Base-by-base conservation (phyloP, 1,140 invertebrate species). In the Alviniconcha marisindica region DNA sequence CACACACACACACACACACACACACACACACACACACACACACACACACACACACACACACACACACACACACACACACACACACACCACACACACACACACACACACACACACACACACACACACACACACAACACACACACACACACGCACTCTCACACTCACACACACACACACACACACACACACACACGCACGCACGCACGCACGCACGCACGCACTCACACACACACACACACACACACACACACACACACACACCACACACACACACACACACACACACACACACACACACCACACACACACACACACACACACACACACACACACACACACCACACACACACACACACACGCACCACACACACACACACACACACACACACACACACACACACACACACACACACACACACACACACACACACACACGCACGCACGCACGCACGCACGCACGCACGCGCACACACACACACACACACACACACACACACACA, bases 281-380 rank as follows among this genome's bases (percentile, higher is more conserved):
- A 51, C 48, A 51, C 48, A 51, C 48, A 51, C 48, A 51, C 48
- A 51, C 48, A 51, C 48, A 51, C 48, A 51, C 48, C 12, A 12
- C 48, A 51, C 48, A 51, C 48, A 51, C 48, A 51, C 48, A n/a
- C n/a, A n/a, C n/a, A n/a, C n/a, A n/a, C n/a, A n/a, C n/a, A n/a
- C n/a, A n/a, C n/a, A n/a, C n/a, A n/a, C n/a, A n/a, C n/a, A n/a
- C n/a, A n/a, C n/a, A n/a, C n/a, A n/a, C n/a, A n/a, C n/a, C n/a
- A n/a, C n/a, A n/a, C n/a, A n/a, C n/a, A n/a, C n/a, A n/a, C n/a
- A n/a, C n/a, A n/a, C n/a, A n/a, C n/a, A n/a, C n/a, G n/a, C n/a
- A n/a, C n/a, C 54, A 56, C 54, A 56, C 54, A 56, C 54, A 60
- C 54, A 60, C 54, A 60, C n/a, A n/a, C n/a, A n/a, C n/a, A n/a